These are phyloP conservation scores for Bombus affinis DNA, from an alignment of 1,140 invertebrate species.

Conservation along the genomic window DNA sequence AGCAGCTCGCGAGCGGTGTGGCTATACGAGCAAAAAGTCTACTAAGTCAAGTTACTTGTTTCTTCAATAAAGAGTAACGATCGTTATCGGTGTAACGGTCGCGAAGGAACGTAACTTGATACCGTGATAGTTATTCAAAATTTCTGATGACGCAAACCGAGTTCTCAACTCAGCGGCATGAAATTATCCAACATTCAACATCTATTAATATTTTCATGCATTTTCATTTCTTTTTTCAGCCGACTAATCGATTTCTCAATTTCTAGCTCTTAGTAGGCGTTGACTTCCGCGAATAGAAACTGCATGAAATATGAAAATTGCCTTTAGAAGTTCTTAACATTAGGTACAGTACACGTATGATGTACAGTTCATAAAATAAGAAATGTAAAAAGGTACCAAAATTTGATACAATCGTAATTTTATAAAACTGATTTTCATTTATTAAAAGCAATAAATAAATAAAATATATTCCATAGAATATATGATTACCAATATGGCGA, in stretches of 20 bases:
- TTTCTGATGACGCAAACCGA: slow-evolving; percentile 1
- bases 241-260: not conserved
- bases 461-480: too few species aligned
- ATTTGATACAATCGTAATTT: too few species aligned
- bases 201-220: not conserved
- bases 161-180: not conserved
- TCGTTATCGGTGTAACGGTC: not conserved
- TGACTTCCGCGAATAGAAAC: not conserved
- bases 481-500: too few species aligned
- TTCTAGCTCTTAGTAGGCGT: not conserved
- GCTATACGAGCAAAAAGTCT: not conserved
- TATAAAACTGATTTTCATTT: too few species aligned
- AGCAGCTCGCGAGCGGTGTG: not conserved
- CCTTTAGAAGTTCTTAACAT: too few species aligned
- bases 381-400: too few species aligned
- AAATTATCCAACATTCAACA: not conserved
- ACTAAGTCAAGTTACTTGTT: not conserved
- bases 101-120: not conserved
- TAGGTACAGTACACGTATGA: not conserved
- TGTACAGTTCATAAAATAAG: too few species aligned
- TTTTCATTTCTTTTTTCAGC: not conserved
- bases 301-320: too few species aligned
- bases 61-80: not conserved
- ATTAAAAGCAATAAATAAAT: too few species aligned
- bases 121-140: not conserved